A percentile compares a stretch with the other conserved stretches of the same genome.
phyloP scores from a whole-genome alignment of 2,888 invertebrate genomes.

The Scaptodrosophila latifasciaeformis region DNA sequence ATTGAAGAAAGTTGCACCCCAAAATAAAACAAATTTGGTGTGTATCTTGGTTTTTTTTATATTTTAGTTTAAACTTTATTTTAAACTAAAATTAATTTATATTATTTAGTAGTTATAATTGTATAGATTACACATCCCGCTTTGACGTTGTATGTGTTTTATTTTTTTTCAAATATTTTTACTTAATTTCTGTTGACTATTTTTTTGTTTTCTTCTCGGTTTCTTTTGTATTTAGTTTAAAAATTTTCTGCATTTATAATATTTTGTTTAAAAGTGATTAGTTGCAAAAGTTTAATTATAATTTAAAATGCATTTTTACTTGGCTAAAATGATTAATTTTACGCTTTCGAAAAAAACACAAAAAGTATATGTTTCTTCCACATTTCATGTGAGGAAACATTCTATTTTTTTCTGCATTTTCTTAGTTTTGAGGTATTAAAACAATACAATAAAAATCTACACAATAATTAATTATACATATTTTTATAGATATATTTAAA shows the following conservation, averaged over 20 bases:
- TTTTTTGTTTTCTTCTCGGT: slow-evolving; percentile 5
- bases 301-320: slow-evolving; percentile 56
- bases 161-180: slow-evolving; percentile 8
- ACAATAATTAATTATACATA: slow-evolving; percentile 58
- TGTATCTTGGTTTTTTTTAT: no score
- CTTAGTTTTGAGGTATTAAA: slow-evolving; percentile 60
- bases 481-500: slow-evolving; percentile 31
- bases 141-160: slow-evolving; percentile 3
- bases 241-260: slow-evolving; percentile 7
- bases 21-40: no score
- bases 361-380: no score
- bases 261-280: slow-evolving; percentile 53
- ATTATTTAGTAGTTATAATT: no score
- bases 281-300: slow-evolving; percentile 36
- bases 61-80: no score
- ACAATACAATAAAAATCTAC: slow-evolving; percentile 62
- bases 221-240: not conserved
- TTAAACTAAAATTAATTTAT: no score
- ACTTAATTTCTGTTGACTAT: slow-evolving; percentile 43
- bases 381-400: not conserved
- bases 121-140: no score
- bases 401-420: slow-evolving; percentile 8
- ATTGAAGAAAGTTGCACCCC: no score
- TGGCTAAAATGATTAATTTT: slow-evolving; percentile 47
- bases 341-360: slow-evolving; percentile 14